Conservation (phyloP, 2,797 vertebrate species). For the Artibeus jamaicensis region DNA sequence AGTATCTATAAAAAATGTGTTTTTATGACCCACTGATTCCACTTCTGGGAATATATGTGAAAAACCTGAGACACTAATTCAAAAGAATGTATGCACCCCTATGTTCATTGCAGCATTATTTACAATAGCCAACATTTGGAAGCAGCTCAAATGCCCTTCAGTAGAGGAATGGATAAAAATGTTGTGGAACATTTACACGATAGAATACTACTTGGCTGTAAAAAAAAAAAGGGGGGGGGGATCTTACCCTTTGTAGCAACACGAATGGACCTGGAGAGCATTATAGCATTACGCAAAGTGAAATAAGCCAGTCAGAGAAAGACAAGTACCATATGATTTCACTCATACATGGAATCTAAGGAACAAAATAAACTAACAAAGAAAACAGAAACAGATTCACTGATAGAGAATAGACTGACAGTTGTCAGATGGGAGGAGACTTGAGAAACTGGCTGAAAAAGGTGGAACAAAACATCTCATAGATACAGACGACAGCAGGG, state of each 20-base stretch:
- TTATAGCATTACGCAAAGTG: not conserved
- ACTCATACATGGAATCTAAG: not conserved
- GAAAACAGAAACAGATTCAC: not conserved
- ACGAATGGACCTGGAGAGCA: not conserved
- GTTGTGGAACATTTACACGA: not conserved
- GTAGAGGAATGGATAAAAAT: not conserved
- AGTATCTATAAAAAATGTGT: not conserved
- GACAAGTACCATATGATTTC: not conserved
- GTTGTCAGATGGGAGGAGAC: not conserved
- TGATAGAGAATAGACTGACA: not conserved
- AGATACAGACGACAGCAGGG: not conserved
- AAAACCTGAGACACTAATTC: not conserved
- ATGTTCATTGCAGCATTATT: not conserved
- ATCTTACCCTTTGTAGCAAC: not conserved
- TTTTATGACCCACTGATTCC: not conserved
- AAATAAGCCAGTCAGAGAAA: not conserved
- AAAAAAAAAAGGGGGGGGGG: not conserved
- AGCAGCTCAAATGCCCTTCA: not conserved
- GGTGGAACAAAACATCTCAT: not conserved
- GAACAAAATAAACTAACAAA: not conserved
- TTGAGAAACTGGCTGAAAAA: not conserved
- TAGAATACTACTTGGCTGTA: not conserved
- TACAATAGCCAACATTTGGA: not conserved
- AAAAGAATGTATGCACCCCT: not conserved
- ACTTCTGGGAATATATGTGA: not conserved